Conservation (phyloP, 2,113 vertebrate genomes). For the Poeciliopsis prolifica region DNA sequence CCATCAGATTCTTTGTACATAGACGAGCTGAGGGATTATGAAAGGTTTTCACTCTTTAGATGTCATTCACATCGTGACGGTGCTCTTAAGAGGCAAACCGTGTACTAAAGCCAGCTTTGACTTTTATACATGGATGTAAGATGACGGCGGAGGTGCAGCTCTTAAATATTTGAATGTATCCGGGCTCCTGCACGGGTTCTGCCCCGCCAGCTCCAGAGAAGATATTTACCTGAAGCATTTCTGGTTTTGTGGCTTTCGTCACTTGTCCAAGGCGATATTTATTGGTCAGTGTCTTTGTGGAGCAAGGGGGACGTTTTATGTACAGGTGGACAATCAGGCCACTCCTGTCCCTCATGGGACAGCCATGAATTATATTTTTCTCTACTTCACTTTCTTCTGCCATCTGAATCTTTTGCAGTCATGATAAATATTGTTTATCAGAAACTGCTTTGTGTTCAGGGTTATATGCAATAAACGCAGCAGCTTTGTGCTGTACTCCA, state of each 20-base stretch:
- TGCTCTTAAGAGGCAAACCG: neutral
- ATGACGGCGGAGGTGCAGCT: constrained; percentile 16
- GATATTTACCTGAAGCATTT: neutral
- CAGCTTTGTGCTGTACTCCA: constrained; percentile 10
- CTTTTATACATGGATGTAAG: neutral
- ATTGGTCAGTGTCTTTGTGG: neutral
- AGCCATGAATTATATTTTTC: constrained; percentile 2
- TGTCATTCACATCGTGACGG: neutral
- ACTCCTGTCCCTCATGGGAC: neutral
- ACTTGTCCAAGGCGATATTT: constrained; percentile 21
- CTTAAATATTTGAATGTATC: constrained; percentile 54
- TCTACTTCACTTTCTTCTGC: neutral
- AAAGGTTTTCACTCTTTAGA: neutral
- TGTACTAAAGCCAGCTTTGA: neutral
- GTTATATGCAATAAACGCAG: constrained; percentile 17
- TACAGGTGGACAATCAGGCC: neutral
- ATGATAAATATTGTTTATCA: constrained; percentile 73
- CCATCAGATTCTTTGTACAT: constrained; percentile 6
- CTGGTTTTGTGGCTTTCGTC: neutral
- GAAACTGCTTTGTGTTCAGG: constrained; percentile 2
- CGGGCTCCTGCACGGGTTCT: neutral
- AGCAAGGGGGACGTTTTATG: neutral
- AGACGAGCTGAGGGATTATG: neutral
- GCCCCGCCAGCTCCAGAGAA: neutral
- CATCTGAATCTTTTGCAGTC: constrained; percentile 48